These are phyloP conservation scores for Siphlonurus alternatus DNA, from an alignment of 2,888 invertebrate genomes.

Conservation along the genomic window DNA sequence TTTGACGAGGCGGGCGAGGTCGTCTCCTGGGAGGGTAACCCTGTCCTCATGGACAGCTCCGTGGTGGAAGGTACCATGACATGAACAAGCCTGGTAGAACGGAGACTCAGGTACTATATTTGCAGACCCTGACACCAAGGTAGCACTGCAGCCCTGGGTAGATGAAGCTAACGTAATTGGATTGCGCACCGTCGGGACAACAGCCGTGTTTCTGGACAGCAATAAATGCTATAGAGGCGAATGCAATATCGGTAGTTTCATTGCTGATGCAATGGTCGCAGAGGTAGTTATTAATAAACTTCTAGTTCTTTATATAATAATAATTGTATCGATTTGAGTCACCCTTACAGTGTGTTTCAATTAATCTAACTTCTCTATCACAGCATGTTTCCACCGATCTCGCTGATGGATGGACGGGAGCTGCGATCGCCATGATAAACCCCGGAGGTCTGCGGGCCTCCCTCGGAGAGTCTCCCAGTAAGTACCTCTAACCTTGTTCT, in stretches of 20 bases:
- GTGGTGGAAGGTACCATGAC: conserved; percentile 11
- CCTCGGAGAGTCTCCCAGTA: conserved; percentile 35
- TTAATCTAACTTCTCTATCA: too few relatives aligned
- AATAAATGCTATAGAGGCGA: background rate
- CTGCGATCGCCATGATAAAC: conserved; percentile 47
- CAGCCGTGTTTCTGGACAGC: background rate
- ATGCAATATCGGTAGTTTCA: background rate
- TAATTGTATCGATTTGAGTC: background rate
- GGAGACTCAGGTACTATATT: background rate
- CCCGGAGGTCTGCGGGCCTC: conserved; percentile 53
- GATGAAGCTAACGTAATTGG: background rate
- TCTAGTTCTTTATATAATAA: background rate
- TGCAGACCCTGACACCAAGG: background rate
- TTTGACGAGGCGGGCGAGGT: conserved; percentile 24
- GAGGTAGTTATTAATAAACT: background rate
- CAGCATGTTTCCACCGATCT: conserved; percentile 33
- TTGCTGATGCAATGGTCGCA: background rate
- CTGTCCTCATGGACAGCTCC: conserved; percentile 20
- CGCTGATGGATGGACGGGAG: conserved; percentile 42
- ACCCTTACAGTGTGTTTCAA: conserved; percentile 8
- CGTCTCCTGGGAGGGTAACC: conserved; percentile 21
- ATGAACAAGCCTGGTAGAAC: too few relatives aligned
- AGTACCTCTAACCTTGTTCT: background rate
- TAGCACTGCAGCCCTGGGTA: background rate
- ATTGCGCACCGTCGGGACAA: background rate